phyloP scores from a whole-genome alignment of 2,113 vertebrate species.

The Scomber scombrus region DNA sequence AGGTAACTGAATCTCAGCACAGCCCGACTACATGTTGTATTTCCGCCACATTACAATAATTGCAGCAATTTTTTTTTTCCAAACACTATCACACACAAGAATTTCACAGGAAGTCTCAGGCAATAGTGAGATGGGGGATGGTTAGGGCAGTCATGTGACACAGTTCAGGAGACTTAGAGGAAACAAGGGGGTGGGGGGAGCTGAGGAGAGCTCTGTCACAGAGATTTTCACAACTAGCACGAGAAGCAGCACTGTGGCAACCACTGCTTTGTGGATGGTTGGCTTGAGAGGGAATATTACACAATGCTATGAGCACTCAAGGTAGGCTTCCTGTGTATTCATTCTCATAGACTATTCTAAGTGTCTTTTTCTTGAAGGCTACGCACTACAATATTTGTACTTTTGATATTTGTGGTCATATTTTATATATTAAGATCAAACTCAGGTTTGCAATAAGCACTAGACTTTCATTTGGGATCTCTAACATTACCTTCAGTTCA shows the following conservation, averaged over 20 bases:
- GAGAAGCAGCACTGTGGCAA: constrained; percentile 49
- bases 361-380: not conserved
- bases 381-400: not conserved
- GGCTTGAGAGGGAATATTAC: constrained; percentile 64
- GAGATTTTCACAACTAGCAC: constrained; percentile 67
- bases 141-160: constrained; percentile 73
- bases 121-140: constrained; percentile 62
- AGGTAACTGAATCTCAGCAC: not conserved
- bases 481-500: constrained; percentile 15
- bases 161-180: constrained; percentile 74
- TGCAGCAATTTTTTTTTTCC: not conserved
- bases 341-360: not conserved
- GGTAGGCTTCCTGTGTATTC: constrained; percentile 69
- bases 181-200: constrained; percentile 57
- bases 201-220: constrained; percentile 50
- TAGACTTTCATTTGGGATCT: constrained; percentile 28
- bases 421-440: not conserved
- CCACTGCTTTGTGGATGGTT: constrained; percentile 59
- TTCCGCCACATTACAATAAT: not conserved
- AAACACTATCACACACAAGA: constrained; percentile 34
- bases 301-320: constrained; percentile 68
- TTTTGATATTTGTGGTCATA: not conserved
- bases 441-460: constrained; percentile 4
- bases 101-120: constrained; percentile 74
- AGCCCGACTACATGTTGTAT: not conserved